Evolutionary conservation across 2,797 vertebrate species (phyloP).

Genomic region (Labeo calbasu): DNA sequence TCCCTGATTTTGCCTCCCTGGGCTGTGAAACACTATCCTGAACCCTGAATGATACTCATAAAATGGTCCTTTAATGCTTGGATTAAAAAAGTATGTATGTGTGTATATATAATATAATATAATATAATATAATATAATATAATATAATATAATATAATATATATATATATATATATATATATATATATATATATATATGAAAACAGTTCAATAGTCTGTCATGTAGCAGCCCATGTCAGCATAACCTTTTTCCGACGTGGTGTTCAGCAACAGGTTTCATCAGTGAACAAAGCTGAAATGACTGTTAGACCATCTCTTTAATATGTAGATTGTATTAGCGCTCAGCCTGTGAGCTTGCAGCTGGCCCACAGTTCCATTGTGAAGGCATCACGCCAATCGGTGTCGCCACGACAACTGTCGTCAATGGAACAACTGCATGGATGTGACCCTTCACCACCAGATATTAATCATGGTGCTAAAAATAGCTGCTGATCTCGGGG

Average conservation of each 20-base stretch:
- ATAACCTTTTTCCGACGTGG: not conserved
- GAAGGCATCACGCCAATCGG: conserved; percentile 69
- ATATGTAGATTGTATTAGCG: conserved; percentile 50
- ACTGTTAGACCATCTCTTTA: conserved; percentile 50
- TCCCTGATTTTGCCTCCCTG: conserved; percentile 13
- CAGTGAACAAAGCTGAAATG: conserved; percentile 22
- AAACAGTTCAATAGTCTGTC: not conserved
- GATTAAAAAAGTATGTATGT: not conserved
- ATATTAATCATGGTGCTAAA: conserved; percentile 84
- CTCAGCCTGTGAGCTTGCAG: conserved; percentile 50
- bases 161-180: no score
- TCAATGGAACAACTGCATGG: conserved; percentile 82
- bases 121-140: no score
- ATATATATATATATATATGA: not conserved
- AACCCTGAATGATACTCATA: not conserved
- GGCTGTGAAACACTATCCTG: conserved; percentile 1
- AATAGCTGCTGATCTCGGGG: conserved; percentile 76
- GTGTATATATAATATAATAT: no score
- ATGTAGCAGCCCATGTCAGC: not conserved
- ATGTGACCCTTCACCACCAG: conserved; percentile 81
- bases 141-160: no score
- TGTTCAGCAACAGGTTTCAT: conserved; percentile 19
- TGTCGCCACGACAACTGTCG: conserved; percentile 78
- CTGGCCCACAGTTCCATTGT: conserved; percentile 67
- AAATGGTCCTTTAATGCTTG: not conserved